phyloP scores from a whole-genome alignment of 2,888 invertebrate genomes.

The Sphaerophoria rueppellii region DNA sequence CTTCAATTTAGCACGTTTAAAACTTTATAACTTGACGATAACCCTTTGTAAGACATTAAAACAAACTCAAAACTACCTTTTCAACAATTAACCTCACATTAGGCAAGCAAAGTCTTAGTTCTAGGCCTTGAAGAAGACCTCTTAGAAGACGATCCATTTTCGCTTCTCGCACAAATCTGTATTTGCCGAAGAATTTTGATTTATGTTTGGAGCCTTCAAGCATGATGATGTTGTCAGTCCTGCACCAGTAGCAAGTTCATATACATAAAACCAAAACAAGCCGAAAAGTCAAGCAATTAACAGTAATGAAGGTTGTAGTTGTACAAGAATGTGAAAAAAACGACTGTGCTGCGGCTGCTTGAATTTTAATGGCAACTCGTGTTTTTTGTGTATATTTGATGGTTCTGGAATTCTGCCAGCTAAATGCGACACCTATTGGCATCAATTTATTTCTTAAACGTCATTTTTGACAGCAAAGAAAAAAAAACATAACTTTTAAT shows the following conservation, averaged over 20 bases:
- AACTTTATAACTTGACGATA: too few relatives aligned
- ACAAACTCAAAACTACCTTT: too few relatives aligned
- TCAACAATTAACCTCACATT: too few relatives aligned
- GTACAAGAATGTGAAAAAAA: background rate
- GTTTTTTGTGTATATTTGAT: background rate
- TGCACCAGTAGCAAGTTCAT: background rate
- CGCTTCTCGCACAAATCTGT: background rate
- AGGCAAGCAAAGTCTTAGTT: too few relatives aligned
- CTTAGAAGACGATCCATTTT: background rate
- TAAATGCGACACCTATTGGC: conserved; percentile 23
- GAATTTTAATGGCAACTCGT: conserved; percentile 13
- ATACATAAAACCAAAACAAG: background rate
- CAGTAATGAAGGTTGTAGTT: conserved; percentile 5
- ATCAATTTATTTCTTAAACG: conserved; percentile 32
- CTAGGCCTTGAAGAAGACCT: too few relatives aligned
- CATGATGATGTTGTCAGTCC: conserved; percentile 14
- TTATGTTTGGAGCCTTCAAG: conserved; percentile 18
- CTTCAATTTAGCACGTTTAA: too few relatives aligned
- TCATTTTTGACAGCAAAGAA: conserved; percentile 33
- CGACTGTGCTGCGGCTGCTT: conserved; percentile 5
- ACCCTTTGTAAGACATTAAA: too few relatives aligned
- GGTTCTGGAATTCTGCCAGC: too few relatives aligned
- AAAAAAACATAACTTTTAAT: conserved; percentile 51
- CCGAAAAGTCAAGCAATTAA: conserved; percentile 29
- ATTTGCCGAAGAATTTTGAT: conserved; percentile 7